Base-by-base conservation (phyloP, 2,888 invertebrate genomes). In the Seira sanloemensis region DNA sequence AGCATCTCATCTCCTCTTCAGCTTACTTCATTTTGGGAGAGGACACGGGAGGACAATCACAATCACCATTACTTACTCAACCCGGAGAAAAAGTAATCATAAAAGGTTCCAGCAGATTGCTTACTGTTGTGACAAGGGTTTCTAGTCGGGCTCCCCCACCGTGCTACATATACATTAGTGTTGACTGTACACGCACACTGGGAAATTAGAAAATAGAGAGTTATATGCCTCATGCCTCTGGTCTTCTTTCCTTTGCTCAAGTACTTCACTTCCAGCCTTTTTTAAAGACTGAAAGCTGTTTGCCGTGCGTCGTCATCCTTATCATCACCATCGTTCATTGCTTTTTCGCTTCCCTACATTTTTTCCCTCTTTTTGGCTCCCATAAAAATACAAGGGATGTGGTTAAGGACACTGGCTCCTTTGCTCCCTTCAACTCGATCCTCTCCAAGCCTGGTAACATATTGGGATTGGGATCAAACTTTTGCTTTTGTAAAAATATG, bases 61-160 rank as follows among this genome's bases (percentile, higher is more conserved):
- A 54, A 73, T 73, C 54, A 37, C 37, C 37, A 37, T 58, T 73
- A 24, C 62, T 73, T 73, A 16, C 46, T 46, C 25, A 73, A 25
- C 62, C 25, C 25, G 25, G 54, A 73, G n/a, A n/a, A n/a, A 37
- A 37, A 37, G 37, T 23, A 23, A 66, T 58, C 18, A 25, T 58
- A 73, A 26, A 73, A 73, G 58, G 73, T 72, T 54, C 72, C 74
- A 74, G 62, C 78, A 66, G 78, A 79, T 79, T 72, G 67, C 79
- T 69, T 80, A 74, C 74, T 80, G 75, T 80, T 80, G 65, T 80
- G 80, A 80, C 80, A 79, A 79, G 80, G 69, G 68, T 80, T 80
- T 80, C 50, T 27, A 75, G 25, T 26, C 46, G 26, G 62, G 80
- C 67, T 80, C 80, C 80, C 80, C 80, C 80, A 80, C 75, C 26